Base-by-base conservation (phyloP, 2,113 vertebrate species). In the Platichthys flesus region DNA sequence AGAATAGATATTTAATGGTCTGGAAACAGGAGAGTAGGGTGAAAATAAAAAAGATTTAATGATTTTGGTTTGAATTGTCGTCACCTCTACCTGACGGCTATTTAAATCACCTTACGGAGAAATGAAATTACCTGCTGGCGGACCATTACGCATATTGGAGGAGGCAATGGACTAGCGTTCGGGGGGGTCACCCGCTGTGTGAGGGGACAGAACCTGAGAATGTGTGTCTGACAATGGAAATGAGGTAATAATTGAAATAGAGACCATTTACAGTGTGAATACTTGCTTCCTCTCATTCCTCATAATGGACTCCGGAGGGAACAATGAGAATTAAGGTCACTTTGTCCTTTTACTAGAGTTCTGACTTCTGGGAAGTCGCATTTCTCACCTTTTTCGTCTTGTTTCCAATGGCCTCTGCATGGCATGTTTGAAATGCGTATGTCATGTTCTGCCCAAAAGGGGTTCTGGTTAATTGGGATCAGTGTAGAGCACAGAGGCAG, bases 381-480 rank as follows among this genome's bases (percentile, higher is more conserved):
- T 16, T 49, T 18, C 45, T 49, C 15, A 18, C 4, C 8, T 12
- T 42, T 42, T 35, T 35, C 5, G 6, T 35, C 40, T 42, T 42
- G 10, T 42, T 42, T 42, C 40, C 40, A 42, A 10, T 13, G 40
- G 15, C 47, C 7, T 5, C 16, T 51, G 12, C 9, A n/a, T 6
- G 21, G 3, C n/a, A n/a, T 6, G 54, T 23, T 24, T 56, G n/a
- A 56, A 24, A 24, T 9, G 18, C n/a, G 51, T 52, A 5, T 65
- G 79, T 78, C 67, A 37, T 61, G 80, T 81, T 82, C 62, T 40
- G 31, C 62, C 73, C 31, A 69, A 71, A 61, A 65, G 79, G 20
- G 52, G 8, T 47, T 56, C 66, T 75, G 77, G 79, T 84, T 78
- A 82, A 88, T 83, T 75, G 76, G 52, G 62, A 82, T 81, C 71